Evolutionary conservation across 2,888 invertebrate genomes (phyloP), one percentile per base, ranked within the genome.

Genomic region (Watsonalla cultraria): DNA sequence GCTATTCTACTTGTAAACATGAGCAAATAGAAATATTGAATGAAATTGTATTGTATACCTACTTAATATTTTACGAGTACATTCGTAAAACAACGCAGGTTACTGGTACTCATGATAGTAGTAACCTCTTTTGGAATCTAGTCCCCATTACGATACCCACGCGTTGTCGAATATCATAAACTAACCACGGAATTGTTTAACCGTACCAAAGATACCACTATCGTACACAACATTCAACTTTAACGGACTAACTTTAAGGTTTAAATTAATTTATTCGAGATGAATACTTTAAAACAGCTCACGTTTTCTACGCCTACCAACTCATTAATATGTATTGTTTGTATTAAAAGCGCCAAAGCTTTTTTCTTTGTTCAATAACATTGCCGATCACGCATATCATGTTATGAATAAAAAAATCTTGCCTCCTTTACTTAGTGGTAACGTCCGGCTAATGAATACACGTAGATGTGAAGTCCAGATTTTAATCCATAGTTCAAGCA

Each of bases 311-410:
- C 58, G 64, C 64, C 60, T 65, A 57, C 57, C 58, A 54, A 52
- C 58, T 61, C 58, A 58, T 70, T 68, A 64, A 60, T 62, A 65
- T 58, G 54, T 55, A 62, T 60, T 56, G 54, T 54, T 42, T 42
- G 11, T 62, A 57, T 60, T 55, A 58, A 34, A 59, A 48, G 54
- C 52, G 53, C 47, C 52, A 57, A 60, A 54, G 53, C 57, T 63
- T 59, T 59, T 60, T 64, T 64, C 61, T 60, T 64, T 59, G 53
- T 51, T 54, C 53, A 61, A 59, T 52, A 59, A 56, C 60, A 59
- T 59, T 58, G 54, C 64, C 54, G 51, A 63, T 63, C 57, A 61
- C 52, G 24, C 24, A 24, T 24, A 24, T 24, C 24, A 24, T 24
- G 24, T 24, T 24, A 2, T 24, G 24, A 24, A 24, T 24, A 24